These are phyloP conservation scores for Caenorhabditis briggsae DNA, from an alignment of 1,140 invertebrate species.

Conservation along the genomic window DNA sequence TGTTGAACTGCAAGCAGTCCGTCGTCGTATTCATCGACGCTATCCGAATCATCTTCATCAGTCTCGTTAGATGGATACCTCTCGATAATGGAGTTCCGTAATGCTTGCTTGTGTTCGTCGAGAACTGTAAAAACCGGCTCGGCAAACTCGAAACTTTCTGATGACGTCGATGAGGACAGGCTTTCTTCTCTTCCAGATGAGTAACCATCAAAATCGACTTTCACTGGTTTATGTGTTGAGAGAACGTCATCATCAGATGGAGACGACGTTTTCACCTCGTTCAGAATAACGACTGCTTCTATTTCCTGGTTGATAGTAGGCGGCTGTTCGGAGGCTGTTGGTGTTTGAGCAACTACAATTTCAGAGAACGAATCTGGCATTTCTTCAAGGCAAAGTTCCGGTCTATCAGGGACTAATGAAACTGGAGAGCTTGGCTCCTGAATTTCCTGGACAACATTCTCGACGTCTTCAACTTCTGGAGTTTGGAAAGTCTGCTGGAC, in stretches of 20 bases:
- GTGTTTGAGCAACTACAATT: not conserved
- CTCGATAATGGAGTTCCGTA: conserved; percentile 44
- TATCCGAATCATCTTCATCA: conserved; percentile 11
- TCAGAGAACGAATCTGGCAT: conserved; percentile 3
- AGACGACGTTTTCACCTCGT: conserved; percentile 3
- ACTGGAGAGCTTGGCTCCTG: too few species aligned
- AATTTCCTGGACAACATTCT: too few species aligned
- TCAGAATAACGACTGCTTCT: conserved; percentile 1
- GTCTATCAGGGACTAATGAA: too few species aligned
- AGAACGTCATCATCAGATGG: conserved; percentile 7
- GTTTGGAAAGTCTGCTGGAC: too few species aligned
- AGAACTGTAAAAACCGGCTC: conserved; percentile 1
- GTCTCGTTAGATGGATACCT: conserved; percentile 43
- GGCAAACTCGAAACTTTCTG: conserved; percentile 53
- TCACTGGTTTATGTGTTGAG: conserved; percentile 19
- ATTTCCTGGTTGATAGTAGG: conserved; percentile 3
- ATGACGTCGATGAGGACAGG: conserved; percentile 32
- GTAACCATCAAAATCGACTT: conserved; percentile 45
- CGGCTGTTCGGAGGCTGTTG: not conserved
- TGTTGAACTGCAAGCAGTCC: conserved; percentile 45
- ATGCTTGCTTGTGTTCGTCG: conserved; percentile 6
- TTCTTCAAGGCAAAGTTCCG: too few species aligned
- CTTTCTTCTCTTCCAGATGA: conserved; percentile 45
- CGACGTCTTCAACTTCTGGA: too few species aligned
- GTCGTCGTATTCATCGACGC: conserved; percentile 8